Base-by-base conservation (phyloP, 2,797 vertebrate species). In the Pseudochirops cupreus region DNA sequence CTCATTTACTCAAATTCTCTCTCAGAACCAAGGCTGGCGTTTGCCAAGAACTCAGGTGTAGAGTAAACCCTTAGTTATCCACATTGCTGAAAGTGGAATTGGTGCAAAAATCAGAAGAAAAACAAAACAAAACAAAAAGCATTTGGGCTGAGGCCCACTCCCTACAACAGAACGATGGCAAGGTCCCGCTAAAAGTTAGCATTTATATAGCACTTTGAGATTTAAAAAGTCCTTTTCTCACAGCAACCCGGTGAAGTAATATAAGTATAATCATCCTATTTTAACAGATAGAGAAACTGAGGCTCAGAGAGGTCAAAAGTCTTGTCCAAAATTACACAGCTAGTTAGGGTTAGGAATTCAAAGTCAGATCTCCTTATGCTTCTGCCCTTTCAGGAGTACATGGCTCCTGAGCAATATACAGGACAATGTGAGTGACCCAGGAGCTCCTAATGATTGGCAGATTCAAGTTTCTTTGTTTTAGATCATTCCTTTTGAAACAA, bases 401-500 rank as follows among this genome's bases (percentile, higher is more conserved):
- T 92, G 59, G 2, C 11, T 14, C 46, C 56, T 74, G 93, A 91
- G 7, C 31, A 91, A 28, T 13, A 56, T 9, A 24, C 9, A 90
- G 13, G 21, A 90, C 93, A 90, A 57, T 62, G 1, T 74, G 58
- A 94, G 55, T 54, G 91, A 56, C 16, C 21, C 18, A 28, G 4
- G 90, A 58, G 21, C 91, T 21, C 16, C 31, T 50, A 56, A 29
- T 56, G 56, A 87, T 4, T 39, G 91, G 74, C 90, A n/a, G n/a
- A 28, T 39, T 67, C 54, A 4, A 82, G 39, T 46, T 54, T 7
- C 3, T 93, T 90, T 13, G 57, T 93, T 95, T 96, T 53, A 91
- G 57, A 92, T 89, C 91, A 67, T 92, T 57, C 57, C 82, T 92
- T 89, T 91, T 82, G 94, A 92, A 94, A 21, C 87, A 90, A 52